Percentiles rank a stretch among this genome's conserved stretches.
Conservation (phyloP, 92 coral and sea anemone species). For the Bergia sp. region DNA sequence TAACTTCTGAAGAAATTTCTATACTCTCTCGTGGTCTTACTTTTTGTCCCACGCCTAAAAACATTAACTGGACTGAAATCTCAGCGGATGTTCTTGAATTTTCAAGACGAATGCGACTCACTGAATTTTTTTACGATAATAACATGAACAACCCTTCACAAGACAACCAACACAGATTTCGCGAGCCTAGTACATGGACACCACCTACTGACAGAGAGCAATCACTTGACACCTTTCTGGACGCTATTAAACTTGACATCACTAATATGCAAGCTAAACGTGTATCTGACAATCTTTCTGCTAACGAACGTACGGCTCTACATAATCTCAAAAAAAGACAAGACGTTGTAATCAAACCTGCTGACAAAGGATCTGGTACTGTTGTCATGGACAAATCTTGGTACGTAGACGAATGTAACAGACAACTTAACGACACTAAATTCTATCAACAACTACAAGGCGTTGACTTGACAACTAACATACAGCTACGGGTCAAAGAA, state of each 20-base stretch:
- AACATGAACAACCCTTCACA: no score
- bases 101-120: no score
- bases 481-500: background rate
- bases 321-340: background rate
- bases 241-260: background rate
- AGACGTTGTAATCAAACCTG: slow-evolving; percentile 30
- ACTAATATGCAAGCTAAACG: background rate
- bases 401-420: background rate
- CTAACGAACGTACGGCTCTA: background rate
- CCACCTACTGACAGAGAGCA: background rate
- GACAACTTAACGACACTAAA: slow-evolving; percentile 8
- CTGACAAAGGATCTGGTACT: slow-evolving; percentile 36
- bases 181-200: no score
- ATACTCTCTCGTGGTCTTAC: no score
- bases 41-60: no score
- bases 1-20: no score
- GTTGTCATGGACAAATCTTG: no score
- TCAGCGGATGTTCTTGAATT: no score
- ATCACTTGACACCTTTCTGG: background rate
- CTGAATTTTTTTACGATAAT: no score
- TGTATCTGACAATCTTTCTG: background rate
- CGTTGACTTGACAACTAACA: background rate
- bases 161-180: no score
- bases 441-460: background rate
- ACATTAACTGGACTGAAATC: no score